phyloP scores from a whole-genome alignment of 1,140 invertebrate species.

The Mizuhopecten yessoensis region DNA sequence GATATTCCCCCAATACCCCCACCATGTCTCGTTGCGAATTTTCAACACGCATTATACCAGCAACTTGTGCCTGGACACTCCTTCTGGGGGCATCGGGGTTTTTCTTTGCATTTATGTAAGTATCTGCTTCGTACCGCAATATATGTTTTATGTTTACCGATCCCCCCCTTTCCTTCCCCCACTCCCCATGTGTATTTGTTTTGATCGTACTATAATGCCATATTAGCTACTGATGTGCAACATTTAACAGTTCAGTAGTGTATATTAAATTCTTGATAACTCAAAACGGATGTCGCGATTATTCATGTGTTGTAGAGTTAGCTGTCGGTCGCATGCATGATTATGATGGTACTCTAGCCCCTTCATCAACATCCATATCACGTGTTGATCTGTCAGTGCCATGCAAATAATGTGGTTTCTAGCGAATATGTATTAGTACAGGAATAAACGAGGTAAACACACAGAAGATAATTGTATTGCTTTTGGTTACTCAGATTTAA shows the following conservation, averaged over 20 bases:
- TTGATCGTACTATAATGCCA: conserved; percentile 1
- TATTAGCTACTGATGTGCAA: neutral
- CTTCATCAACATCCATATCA: conserved; percentile 1
- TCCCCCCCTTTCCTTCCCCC: neutral
- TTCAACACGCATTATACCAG: conserved; percentile 88
- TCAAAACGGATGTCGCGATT: too few species aligned
- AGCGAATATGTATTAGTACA: too few species aligned
- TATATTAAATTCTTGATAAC: neutral
- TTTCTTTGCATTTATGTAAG: conserved; percentile 99
- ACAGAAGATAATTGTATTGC: too few species aligned
- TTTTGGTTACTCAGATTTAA: too few species aligned
- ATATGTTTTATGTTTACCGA: neutral
- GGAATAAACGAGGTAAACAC: too few species aligned
- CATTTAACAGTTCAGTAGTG: neutral
- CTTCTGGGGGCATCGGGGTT: conserved; percentile 94
- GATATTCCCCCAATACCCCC: conserved; percentile 41
- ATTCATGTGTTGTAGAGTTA: neutral
- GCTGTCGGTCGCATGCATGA: too few species aligned
- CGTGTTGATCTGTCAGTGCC: neutral
- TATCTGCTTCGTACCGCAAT: conserved; percentile 78
- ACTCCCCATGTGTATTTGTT: neutral
- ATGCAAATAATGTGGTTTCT: too few species aligned
- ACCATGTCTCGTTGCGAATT: conserved; percentile 77
- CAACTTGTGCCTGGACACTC: conserved; percentile 97
- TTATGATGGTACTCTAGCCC: neutral